phyloP scores from a whole-genome alignment of 2,888 invertebrate species.

The Agonopterix arenella region DNA sequence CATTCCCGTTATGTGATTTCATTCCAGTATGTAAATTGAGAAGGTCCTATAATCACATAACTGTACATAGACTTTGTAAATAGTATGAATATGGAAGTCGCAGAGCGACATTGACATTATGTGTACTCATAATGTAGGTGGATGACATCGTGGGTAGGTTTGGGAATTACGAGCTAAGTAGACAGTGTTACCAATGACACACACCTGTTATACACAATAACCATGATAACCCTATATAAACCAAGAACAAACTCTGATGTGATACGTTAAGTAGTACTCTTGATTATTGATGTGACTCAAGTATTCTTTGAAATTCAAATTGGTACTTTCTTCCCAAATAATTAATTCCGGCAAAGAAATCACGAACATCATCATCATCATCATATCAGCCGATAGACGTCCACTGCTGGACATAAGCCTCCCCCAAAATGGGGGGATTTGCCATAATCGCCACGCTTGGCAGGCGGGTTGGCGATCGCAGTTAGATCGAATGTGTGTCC shows the following conservation, averaged over 20 bases:
- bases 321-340: too few species aligned
- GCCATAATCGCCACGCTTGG: too few species aligned
- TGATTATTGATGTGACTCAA: too few species aligned
- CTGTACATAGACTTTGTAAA: conserved; percentile 72
- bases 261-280: conserved; percentile 21
- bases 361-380: too few species aligned
- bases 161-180: conserved; percentile 33
- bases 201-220: conserved; percentile 30
- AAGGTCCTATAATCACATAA: conserved; percentile 56
- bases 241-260: conserved; percentile 24
- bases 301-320: too few species aligned
- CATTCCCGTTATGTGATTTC: conserved; percentile 70
- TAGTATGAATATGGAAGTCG: conserved; percentile 60
- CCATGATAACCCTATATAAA: conserved; percentile 20
- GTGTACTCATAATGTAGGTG: conserved; percentile 34
- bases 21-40: conserved; percentile 62
- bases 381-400: too few species aligned
- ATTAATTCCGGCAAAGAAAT: conserved; percentile 17
- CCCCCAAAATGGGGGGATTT: too few species aligned
- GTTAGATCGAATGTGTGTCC: too few species aligned
- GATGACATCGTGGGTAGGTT: conserved; percentile 40
- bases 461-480: too few species aligned
- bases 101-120: conserved; percentile 50
- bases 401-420: too few species aligned
- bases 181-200: conserved; percentile 54